These are phyloP conservation scores for Cuculus canorus DNA, from an alignment of 2,797 vertebrate species.

Conservation along the genomic window DNA sequence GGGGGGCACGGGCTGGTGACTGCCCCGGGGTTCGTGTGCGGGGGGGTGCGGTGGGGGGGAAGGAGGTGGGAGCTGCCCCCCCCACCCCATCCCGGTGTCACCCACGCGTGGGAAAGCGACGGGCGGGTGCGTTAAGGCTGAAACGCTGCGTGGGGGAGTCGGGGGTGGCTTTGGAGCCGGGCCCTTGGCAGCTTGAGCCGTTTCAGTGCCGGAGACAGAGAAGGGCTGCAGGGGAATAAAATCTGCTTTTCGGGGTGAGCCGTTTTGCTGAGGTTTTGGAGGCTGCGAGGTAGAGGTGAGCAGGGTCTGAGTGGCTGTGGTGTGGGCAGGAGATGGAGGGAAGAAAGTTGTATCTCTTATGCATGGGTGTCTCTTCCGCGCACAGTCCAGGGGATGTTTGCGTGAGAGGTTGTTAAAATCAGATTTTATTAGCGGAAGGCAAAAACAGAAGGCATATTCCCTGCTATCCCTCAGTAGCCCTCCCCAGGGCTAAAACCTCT, in stretches of 20 bases:
- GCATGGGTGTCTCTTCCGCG: fast-evolving
- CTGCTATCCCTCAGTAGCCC: background rate
- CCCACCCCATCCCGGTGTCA: background rate
- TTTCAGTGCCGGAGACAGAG: background rate
- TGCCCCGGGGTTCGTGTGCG: background rate
- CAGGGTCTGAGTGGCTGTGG: background rate
- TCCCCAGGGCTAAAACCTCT: background rate
- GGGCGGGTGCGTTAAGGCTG: background rate
- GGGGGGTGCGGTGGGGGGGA: too few relatives aligned
- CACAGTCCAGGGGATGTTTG: background rate
- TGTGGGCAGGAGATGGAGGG: background rate
- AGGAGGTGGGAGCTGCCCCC: background rate
- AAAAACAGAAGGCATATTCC: background rate
- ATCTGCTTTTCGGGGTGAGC: fast-evolving
- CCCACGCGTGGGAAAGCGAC: background rate
- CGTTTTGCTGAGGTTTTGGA: background rate
- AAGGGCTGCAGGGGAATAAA: background rate
- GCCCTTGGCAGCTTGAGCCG: background rate
- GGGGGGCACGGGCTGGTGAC: background rate
- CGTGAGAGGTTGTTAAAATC: background rate
- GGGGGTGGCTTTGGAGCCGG: background rate
- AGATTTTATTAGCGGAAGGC: background rate
- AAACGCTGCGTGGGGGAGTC: background rate
- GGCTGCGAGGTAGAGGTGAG: background rate
- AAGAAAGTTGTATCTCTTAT: background rate